Evolutionary conservation across 2,888 invertebrate species (phyloP).

Genomic region (Hydroisotoma schaefferi): DNA sequence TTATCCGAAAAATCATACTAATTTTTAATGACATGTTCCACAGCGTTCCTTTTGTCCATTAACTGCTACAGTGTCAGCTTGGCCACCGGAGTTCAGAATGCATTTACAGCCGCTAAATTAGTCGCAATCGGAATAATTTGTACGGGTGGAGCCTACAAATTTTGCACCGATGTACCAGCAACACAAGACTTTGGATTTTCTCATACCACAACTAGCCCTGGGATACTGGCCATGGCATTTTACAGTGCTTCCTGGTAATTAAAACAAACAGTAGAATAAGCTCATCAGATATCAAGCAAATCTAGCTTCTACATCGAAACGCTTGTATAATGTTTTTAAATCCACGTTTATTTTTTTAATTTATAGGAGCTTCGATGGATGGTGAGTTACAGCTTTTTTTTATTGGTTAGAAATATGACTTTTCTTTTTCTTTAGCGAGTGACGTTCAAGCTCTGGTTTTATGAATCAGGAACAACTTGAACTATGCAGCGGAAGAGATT

Average conservation of each 20-base stretch:
- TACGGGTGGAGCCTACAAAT: constrained; percentile 68
- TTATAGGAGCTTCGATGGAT: constrained; percentile 70
- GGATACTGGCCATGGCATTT: constrained; percentile 71
- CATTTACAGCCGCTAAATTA: constrained; percentile 75
- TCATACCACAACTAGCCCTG: constrained; percentile 63
- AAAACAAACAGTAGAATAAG: neutral
- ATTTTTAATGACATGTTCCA: neutral
- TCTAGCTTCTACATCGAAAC: too few species aligned
- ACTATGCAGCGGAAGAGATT: constrained; percentile 60
- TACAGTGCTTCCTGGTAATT: constrained; percentile 75
- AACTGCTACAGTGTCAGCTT: constrained; percentile 73
- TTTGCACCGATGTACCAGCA: constrained; percentile 58
- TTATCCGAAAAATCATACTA: neutral
- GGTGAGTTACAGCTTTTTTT: constrained; percentile 57
- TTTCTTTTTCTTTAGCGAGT: constrained; percentile 2
- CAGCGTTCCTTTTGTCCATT: constrained; percentile 51
- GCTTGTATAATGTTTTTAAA: neutral
- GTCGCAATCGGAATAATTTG: constrained; percentile 73
- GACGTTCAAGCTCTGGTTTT: constrained; percentile 9
- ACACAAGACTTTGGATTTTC: constrained; percentile 61
- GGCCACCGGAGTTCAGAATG: constrained; percentile 66
- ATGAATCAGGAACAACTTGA: constrained; percentile 58
- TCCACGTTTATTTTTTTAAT: neutral
- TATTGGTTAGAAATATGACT: neutral
- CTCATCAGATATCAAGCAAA: too few species aligned